These are phyloP conservation scores for Chrysina gloriosa DNA, from an alignment of 2,888 invertebrate genomes.

Conservation along the genomic window DNA sequence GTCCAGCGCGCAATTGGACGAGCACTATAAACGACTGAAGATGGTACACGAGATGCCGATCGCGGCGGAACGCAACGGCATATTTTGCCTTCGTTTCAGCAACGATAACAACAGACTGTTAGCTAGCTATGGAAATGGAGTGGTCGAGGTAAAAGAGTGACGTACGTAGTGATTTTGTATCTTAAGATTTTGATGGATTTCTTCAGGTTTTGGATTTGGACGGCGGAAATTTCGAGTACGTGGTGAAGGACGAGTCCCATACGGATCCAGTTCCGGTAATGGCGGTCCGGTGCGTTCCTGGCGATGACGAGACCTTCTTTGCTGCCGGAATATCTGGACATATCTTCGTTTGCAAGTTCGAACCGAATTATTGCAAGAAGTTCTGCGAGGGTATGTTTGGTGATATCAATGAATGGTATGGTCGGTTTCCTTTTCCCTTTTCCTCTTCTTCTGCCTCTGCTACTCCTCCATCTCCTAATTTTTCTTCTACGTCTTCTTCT, in stretches of 20 bases:
- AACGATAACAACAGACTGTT: slow-evolving; percentile 65
- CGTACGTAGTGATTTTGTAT: not conserved
- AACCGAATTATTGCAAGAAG: slow-evolving; percentile 51
- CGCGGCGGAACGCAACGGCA: slow-evolving; percentile 58
- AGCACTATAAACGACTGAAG: slow-evolving; percentile 37
- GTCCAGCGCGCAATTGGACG: slow-evolving; percentile 29
- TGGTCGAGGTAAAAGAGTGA: slow-evolving; percentile 66
- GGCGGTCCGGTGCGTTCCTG: slow-evolving; percentile 57
- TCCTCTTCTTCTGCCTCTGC: no score
- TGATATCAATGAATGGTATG: no score
- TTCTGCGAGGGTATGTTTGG: slow-evolving; percentile 55
- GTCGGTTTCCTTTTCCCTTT: no score
- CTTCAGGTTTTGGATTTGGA: slow-evolving; percentile 56
- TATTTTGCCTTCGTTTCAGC: slow-evolving; percentile 63
- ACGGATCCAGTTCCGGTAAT: slow-evolving; percentile 56
- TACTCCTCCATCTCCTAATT: no score
- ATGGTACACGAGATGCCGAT: slow-evolving; percentile 55
- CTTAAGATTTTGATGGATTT: not conserved
- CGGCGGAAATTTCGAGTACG: slow-evolving; percentile 50
- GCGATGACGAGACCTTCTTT: slow-evolving; percentile 53
- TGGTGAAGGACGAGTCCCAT: slow-evolving; percentile 51
- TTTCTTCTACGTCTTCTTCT: no score
- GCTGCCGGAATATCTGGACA: slow-evolving; percentile 59
- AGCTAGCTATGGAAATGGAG: slow-evolving; percentile 68
- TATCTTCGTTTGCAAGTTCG: slow-evolving; percentile 56